These are phyloP conservation scores for Calameuta filiformis DNA, from an alignment of 2,888 invertebrate species.

Conservation along the genomic window DNA sequence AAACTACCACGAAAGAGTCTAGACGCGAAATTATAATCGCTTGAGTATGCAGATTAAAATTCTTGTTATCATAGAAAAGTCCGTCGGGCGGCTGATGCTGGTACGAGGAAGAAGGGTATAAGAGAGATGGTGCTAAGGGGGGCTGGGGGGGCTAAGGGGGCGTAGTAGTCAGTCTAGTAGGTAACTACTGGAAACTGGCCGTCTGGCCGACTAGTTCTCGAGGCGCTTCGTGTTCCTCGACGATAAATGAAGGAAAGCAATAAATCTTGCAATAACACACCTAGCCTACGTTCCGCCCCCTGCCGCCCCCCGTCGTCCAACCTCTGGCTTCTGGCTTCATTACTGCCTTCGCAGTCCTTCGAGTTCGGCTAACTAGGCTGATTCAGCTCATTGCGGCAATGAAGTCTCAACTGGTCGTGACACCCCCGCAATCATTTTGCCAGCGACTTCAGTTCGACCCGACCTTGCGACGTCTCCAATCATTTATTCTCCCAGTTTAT, in stretches of 20 bases:
- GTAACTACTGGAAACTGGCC: constrained; percentile 19
- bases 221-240: constrained; percentile 11
- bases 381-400: constrained; percentile 50
- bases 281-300: constrained; percentile 18
- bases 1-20: constrained; percentile 3
- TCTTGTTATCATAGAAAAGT: constrained; percentile 14
- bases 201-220: constrained; percentile 6
- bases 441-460: background rate
- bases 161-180: background rate
- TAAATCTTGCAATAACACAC: constrained; percentile 54
- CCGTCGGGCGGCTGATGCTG: background rate
- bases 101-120: no score
- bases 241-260: constrained; percentile 46
- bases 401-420: constrained; percentile 45
- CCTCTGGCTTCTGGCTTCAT: constrained; percentile 14
- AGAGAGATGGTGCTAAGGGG: background rate
- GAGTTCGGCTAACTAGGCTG: constrained; percentile 41
- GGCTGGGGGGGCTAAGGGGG: constrained; percentile 3
- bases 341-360: constrained; percentile 6
- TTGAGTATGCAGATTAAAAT: constrained; percentile 16
- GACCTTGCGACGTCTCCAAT: background rate
- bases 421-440: constrained; percentile 43
- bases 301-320: background rate
- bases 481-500: no score
- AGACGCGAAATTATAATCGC: constrained; percentile 11